Base-by-base conservation (phyloP, 2,113 vertebrate species). In the Alexandromys fortis region DNA sequence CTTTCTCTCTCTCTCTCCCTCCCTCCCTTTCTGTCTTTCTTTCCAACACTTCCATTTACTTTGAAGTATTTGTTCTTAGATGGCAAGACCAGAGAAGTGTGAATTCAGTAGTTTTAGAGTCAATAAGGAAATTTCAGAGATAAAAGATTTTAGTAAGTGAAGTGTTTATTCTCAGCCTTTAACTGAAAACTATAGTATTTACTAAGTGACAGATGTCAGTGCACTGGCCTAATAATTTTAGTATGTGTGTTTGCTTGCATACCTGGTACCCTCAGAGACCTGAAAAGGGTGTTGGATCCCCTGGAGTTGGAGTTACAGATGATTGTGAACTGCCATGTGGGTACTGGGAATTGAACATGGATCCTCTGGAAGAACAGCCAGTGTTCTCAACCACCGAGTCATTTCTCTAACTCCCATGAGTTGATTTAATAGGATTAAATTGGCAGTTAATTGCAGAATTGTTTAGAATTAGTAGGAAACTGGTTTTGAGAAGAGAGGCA, bases 391-490 rank as follows among this genome's bases (percentile, higher is more conserved):
- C 16, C 42, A 14, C 76, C 19, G 76, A 78, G 76, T 33, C 26
- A 49, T 79, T 49, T 75, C n/a, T 75, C 19, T 35, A 52, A 55
- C 49, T 3, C 52, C 35, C 16, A 6, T 82, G 52, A 61, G n/a
- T 61, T 82, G 45, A 82, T 88, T 38, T 85, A 61, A 49, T 95
- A 90, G 67, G 47, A 88, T 83, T 72, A 42, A 58, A 33, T 83
- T 79, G 52, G 16, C 45, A 92, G 30, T 85, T 17, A 86, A 86
- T 33, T 91, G 76, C 47, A 89, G 45, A 87, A 33, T 90, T 45
- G 22, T 16, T 92, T 88, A 89, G 63, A 96, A 81, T 49, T 89
- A 78, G 22, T 81, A 30, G 35, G 76, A 70, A 79, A 75, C 7
- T n/a, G 55, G 7, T 65, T 49, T 79, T 68, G n/a, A 93, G 38